Evolutionary conservation across 2,888 invertebrate genomes (phyloP).

Genomic region (Julus scanicus): DNA sequence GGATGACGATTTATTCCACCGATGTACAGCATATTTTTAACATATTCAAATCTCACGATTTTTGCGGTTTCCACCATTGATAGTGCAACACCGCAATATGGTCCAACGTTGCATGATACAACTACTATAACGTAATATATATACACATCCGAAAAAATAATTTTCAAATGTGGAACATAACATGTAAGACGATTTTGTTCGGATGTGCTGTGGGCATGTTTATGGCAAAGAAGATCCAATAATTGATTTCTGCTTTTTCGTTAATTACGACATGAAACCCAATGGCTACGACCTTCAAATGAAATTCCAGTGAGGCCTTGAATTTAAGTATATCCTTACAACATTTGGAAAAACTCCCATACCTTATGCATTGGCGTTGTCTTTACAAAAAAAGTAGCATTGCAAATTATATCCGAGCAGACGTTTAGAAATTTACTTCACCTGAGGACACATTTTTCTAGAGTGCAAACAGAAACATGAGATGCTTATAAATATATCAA

Average conservation of each 20-base stretch:
- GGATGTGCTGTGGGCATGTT: not conserved
- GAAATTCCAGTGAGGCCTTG: not conserved
- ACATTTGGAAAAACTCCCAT: not conserved
- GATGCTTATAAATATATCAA: not conserved
- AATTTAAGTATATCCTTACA: not conserved
- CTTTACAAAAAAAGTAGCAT: not conserved
- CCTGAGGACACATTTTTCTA: not conserved
- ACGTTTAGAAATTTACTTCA: not conserved
- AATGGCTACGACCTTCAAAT: not conserved
- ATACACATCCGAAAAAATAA: too few species aligned
- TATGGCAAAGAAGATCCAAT: too few species aligned
- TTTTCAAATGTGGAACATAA: too few species aligned
- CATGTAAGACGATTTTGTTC: not conserved
- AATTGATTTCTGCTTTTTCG: too few species aligned
- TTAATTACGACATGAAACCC: not conserved
- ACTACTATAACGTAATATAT: too few species aligned
- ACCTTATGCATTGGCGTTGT: not conserved
- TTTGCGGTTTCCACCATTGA: too few species aligned
- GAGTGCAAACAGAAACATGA: not conserved
- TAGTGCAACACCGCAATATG: too few species aligned
- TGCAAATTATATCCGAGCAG: not conserved
- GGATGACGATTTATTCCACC: too few species aligned
- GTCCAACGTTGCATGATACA: too few species aligned
- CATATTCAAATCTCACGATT: too few species aligned
- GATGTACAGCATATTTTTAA: too few species aligned